Evolutionary conservation across 2,888 invertebrate genomes (phyloP).

Genomic region (Nasonovia ribisnigri): DNA sequence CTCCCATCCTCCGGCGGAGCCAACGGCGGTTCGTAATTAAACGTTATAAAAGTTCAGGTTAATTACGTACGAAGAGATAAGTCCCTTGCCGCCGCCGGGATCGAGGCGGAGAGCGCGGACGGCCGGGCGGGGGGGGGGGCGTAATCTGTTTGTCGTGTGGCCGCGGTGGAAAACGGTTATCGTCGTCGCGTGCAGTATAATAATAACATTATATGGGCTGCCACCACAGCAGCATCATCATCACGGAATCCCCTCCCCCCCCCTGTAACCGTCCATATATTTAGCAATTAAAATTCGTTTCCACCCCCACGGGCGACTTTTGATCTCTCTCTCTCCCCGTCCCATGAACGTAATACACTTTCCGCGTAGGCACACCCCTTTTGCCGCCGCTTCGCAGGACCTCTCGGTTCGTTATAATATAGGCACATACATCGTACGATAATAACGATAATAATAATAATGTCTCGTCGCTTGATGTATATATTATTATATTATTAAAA

Average conservation of each 20-base stretch:
- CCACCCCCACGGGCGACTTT: background rate
- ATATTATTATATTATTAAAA: background rate
- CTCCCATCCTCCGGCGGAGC: constrained; percentile 27
- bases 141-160: constrained; percentile 64
- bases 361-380: background rate
- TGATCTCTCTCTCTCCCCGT: background rate
- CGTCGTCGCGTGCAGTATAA: constrained; percentile 25
- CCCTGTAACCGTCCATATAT: constrained; percentile 4
- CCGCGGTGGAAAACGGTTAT: constrained; percentile 52
- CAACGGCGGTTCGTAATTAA: constrained; percentile 66
- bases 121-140: background rate
- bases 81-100: background rate
- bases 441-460: background rate
- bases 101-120: background rate
- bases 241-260: background rate
- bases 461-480: background rate
- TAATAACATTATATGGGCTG: background rate
- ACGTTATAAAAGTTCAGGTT: constrained; percentile 67
- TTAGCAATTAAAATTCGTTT: constrained; percentile 59
- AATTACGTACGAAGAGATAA: constrained; percentile 66
- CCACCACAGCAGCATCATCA: constrained; percentile 5
- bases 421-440: background rate
- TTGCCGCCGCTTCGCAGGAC: background rate
- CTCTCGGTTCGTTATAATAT: background rate
- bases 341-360: background rate